phyloP scores from a whole-genome alignment of 2,888 invertebrate genomes.

The Chrysolina oricalcia region DNA sequence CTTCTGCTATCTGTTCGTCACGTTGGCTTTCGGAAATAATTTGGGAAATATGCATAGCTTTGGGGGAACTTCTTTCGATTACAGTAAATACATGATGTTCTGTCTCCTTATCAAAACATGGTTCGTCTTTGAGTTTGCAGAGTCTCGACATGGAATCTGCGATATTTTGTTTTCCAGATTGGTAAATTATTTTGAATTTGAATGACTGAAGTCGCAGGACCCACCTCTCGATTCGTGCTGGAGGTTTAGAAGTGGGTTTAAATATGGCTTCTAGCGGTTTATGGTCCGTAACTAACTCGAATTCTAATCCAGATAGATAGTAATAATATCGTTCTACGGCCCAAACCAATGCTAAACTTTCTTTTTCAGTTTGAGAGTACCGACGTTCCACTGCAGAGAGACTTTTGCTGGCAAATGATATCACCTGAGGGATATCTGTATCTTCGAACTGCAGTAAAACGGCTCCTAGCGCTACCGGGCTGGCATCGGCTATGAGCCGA shows the following conservation, averaged over 20 bases:
- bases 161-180: conserved; percentile 4
- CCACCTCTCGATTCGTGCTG: conserved; percentile 35
- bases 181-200: background rate
- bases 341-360: conserved; percentile 68
- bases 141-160: background rate
- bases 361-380: conserved; percentile 66
- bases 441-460: conserved; percentile 57
- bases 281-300: no score
- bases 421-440: conserved; percentile 49
- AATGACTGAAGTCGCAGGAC: background rate
- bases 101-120: conserved; percentile 33
- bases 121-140: background rate
- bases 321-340: no score
- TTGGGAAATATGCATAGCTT: no score
- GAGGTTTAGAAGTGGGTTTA: conserved; percentile 60
- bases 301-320: no score
- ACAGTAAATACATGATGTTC: conserved; percentile 34
- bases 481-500: conserved; percentile 53
- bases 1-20: no score
- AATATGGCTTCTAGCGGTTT: no score
- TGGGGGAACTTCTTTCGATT: no score
- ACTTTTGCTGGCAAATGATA: conserved; percentile 58
- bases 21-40: no score
- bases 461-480: conserved; percentile 60
- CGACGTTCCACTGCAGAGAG: conserved; percentile 53